Conservation (phyloP, 2,797 vertebrate genomes). For the Hydrolagus colliei region DNA sequence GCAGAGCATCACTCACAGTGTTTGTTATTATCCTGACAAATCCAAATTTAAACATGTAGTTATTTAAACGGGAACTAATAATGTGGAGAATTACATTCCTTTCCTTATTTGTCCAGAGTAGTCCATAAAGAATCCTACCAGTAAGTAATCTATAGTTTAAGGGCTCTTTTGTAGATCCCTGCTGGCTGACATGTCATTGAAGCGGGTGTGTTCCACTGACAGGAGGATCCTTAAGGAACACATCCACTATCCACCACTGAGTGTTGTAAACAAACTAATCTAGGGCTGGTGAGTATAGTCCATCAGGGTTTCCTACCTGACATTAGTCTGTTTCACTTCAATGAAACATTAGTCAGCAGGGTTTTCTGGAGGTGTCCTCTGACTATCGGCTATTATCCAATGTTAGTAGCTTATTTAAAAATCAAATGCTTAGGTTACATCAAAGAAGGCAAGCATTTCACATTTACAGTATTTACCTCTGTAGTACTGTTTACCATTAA, state of each 20-base stretch:
- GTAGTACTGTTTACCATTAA: conserved; percentile 2
- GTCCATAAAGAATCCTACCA: background rate
- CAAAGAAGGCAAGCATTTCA: conserved; percentile 18
- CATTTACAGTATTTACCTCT: conserved; percentile 16
- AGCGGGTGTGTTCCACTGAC: conserved; percentile 5
- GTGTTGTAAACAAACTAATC: conserved; percentile 28
- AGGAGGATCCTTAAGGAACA: conserved; percentile 17
- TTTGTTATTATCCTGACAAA: background rate
- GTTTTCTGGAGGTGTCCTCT: conserved; percentile 28
- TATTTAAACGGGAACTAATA: background rate
- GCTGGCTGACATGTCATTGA: conserved; percentile 23
- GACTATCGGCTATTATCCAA: conserved; percentile 21
- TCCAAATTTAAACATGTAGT: background rate
- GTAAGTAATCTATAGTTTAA: background rate
- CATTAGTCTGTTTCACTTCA: conserved; percentile 31
- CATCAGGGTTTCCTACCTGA: conserved; percentile 20
- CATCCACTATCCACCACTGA: conserved; percentile 11
- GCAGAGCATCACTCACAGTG: background rate
- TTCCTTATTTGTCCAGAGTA: background rate
- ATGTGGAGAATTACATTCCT: background rate
- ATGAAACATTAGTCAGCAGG: conserved; percentile 21
- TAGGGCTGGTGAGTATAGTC: conserved; percentile 12
- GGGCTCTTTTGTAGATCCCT: conserved; percentile 14
- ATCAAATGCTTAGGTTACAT: conserved; percentile 22
- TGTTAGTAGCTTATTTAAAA: conserved; percentile 26